Percentiles rank a stretch among this genome's conserved stretches.
Conservation (phyloP, 2,113 vertebrate genomes). For the Xiphias gladius region DNA sequence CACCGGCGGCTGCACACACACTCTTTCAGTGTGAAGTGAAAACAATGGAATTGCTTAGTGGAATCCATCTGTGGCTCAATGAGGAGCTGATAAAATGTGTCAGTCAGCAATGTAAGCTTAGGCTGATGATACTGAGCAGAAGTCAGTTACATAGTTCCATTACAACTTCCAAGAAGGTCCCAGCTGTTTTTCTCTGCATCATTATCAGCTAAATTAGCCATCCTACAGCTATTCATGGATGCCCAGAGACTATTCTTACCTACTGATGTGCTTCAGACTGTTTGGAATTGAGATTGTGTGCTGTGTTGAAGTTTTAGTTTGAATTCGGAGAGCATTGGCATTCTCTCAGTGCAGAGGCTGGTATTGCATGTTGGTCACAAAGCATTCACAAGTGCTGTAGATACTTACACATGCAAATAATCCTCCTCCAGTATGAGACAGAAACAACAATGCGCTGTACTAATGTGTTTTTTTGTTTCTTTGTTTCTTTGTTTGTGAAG, state of each 20-base stretch:
- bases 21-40: slow-evolving; percentile 42
- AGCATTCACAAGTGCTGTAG: slow-evolving; percentile 5
- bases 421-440: neutral
- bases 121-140: slow-evolving; percentile 68
- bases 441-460: neutral
- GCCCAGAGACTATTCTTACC: slow-evolving; percentile 67
- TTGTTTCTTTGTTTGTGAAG: neutral
- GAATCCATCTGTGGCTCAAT: slow-evolving; percentile 76
- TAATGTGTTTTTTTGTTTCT: neutral
- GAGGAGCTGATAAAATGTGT: slow-evolving; percentile 79
- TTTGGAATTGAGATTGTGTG: slow-evolving; percentile 59
- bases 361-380: slow-evolving; percentile 2
- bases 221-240: slow-evolving; percentile 50
- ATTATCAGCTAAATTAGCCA: slow-evolving; percentile 81
- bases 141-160: slow-evolving; percentile 80
- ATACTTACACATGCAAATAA: neutral
- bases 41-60: slow-evolving; percentile 68
- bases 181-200: slow-evolving; percentile 80
- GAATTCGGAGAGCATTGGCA: slow-evolving; percentile 2
- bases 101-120: slow-evolving; percentile 70
- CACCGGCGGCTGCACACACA: slow-evolving; percentile 35
- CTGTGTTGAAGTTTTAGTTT: slow-evolving; percentile 16
- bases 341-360: slow-evolving; percentile 7
- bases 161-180: slow-evolving; percentile 76
- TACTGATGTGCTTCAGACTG: slow-evolving; percentile 25